Conservation (phyloP, 1,140 invertebrate species). For the Ceratoteleas bidentatus region DNA sequence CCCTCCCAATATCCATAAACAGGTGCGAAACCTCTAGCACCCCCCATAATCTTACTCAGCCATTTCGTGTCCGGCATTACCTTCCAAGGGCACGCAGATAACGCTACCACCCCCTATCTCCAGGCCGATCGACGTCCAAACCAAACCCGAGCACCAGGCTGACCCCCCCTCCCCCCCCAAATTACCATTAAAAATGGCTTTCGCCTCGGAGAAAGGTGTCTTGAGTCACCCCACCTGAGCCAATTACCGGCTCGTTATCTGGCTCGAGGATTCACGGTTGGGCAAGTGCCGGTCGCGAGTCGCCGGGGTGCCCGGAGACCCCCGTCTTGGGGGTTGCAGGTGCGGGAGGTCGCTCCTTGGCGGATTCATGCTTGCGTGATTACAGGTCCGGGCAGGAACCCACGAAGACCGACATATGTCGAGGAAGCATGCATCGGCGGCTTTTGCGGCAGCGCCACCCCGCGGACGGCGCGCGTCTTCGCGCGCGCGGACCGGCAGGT, state of each 20-base stretch:
- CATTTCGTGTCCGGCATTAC: no score
- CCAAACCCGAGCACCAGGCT: no score
- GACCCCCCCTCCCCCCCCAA: no score
- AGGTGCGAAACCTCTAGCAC: no score
- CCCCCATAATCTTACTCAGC: no score
- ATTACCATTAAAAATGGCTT: no score
- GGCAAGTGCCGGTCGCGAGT: constrained; percentile 23
- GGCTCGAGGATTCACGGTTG: constrained; percentile 42
- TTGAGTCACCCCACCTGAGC: constrained; percentile 1
- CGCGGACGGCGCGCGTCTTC: constrained; percentile 73
- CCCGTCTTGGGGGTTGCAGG: constrained; percentile 80
- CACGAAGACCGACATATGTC: constrained; percentile 71
- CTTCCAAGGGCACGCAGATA: no score
- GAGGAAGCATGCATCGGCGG: constrained; percentile 76
- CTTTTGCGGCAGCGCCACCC: constrained; percentile 70
- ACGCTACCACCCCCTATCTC: no score
- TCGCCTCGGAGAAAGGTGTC: constrained; percentile 14
- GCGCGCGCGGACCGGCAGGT: constrained; percentile 78
- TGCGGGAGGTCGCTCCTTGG: constrained; percentile 72
- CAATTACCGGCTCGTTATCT: constrained; percentile 39
- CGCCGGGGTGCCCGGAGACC: constrained; percentile 9
- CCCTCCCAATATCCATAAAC: no score
- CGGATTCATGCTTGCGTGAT: constrained; percentile 80
- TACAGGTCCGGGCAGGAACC: constrained; percentile 68
- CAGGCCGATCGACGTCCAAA: no score